A percentile compares a stretch with the other conserved stretches of the same genome.
Evolutionary conservation across 2,888 invertebrate species (phyloP).

Genomic region (Tipula confusa): DNA sequence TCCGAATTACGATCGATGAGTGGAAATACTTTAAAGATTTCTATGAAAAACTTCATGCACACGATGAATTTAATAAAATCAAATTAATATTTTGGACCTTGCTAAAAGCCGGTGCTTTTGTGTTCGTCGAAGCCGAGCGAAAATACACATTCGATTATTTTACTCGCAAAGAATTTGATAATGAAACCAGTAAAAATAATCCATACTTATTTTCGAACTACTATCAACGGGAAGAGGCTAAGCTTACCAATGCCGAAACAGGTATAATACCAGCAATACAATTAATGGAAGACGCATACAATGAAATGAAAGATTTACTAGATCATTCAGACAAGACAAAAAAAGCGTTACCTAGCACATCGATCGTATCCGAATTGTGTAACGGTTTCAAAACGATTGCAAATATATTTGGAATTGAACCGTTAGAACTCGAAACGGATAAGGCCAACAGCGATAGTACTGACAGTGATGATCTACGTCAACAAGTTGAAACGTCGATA

Average conservation of each 20-base stretch:
- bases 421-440: not conserved
- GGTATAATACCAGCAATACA: slow-evolving; percentile 32
- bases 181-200: not conserved
- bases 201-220: not conserved
- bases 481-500: not conserved
- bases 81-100: slow-evolving; percentile 36
- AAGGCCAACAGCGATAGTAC: not conserved
- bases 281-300: slow-evolving; percentile 35
- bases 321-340: not conserved
- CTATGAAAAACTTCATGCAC: slow-evolving; percentile 31
- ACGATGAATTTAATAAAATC: slow-evolving; percentile 32
- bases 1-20: slow-evolving; percentile 33
- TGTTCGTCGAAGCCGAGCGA: slow-evolving; percentile 33
- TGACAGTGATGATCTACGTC: not conserved
- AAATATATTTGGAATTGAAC: not conserved
- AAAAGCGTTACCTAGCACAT: not conserved
- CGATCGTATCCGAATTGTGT: not conserved
- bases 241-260: not conserved
- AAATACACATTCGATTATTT: slow-evolving; percentile 33
- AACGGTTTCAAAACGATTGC: not conserved
- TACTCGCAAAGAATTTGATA: not conserved
- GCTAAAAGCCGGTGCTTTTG: slow-evolving; percentile 34
- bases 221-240: slow-evolving; percentile 3
- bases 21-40: slow-evolving; percentile 34
- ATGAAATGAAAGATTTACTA: slow-evolving; percentile 36